phyloP scores from a whole-genome alignment of 2,113 vertebrate species.

The Lucifuga dentata region DNA sequence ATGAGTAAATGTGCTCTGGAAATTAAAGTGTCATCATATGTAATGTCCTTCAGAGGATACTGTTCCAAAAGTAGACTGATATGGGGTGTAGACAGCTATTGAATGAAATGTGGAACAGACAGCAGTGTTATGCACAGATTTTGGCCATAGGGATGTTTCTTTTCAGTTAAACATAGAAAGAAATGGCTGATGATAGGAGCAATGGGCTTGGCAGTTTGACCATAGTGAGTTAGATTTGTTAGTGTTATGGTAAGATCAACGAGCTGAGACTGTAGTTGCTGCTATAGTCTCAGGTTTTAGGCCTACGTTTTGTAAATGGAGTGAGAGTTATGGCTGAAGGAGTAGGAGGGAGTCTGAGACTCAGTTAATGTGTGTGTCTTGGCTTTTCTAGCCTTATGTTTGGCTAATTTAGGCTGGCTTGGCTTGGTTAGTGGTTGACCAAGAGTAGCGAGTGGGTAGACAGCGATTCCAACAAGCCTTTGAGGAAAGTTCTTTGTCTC shows the following conservation, averaged over 20 bases:
- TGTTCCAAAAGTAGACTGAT: slow-evolving; percentile 22
- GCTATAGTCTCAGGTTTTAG: slow-evolving; percentile 17
- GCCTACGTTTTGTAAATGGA: slow-evolving; percentile 25
- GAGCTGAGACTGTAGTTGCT: slow-evolving; percentile 4
- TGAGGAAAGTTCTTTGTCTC: slow-evolving; percentile 58
- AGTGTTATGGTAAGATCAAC: slow-evolving; percentile 26
- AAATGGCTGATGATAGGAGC: slow-evolving; percentile 16
- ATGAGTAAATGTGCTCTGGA: background rate
- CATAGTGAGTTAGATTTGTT: slow-evolving; percentile 24
- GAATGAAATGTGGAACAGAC: slow-evolving; percentile 28
- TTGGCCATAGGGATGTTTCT: slow-evolving; percentile 27
- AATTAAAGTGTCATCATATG: slow-evolving; percentile 15
- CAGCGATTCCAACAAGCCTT: slow-evolving; percentile 47
- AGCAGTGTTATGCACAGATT: slow-evolving; percentile 31
- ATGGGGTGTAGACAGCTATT: slow-evolving; percentile 39
- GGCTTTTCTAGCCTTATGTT: slow-evolving; percentile 20
- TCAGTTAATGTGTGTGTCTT: slow-evolving; percentile 28
- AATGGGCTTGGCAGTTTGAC: slow-evolving; percentile 16
- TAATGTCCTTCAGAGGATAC: slow-evolving; percentile 21
- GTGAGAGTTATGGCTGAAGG: slow-evolving; percentile 14
- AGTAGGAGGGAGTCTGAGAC: slow-evolving; percentile 4
- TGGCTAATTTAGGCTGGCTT: slow-evolving; percentile 13
- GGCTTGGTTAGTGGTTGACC: slow-evolving; percentile 54
- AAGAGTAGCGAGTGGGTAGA: slow-evolving; percentile 48
- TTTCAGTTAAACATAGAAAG: slow-evolving; percentile 8